Conservation (phyloP, 2,888 invertebrate species). For the Proisotoma minuta region DNA sequence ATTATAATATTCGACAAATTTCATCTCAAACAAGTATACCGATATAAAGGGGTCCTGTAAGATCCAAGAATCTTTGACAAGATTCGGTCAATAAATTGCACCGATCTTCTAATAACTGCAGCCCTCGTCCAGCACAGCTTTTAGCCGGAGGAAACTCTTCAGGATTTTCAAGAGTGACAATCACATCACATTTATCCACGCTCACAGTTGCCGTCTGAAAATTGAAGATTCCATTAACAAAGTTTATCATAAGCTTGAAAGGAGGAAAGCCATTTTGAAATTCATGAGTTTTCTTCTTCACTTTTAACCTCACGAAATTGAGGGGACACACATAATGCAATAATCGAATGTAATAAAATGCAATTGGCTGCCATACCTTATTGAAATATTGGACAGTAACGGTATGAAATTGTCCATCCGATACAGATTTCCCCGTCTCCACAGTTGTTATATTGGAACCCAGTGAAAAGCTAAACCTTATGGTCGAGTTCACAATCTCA, state of each 20-base stretch:
- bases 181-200: constrained; percentile 82
- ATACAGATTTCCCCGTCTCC: constrained; percentile 63
- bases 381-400: constrained; percentile 80
- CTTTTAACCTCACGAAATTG: no score
- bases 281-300: not conserved
- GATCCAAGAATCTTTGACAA: constrained; percentile 64
- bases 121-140: constrained; percentile 76
- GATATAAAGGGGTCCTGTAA: constrained; percentile 82
- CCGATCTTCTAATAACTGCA: constrained; percentile 64
- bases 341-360: no score
- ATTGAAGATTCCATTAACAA: constrained; percentile 3
- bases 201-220: constrained; percentile 71
- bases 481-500: constrained; percentile 65
- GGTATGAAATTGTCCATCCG: constrained; percentile 86
- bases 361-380: constrained; percentile 54
- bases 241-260: not conserved
- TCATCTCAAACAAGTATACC: no score
- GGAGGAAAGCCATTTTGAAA: not conserved
- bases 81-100: constrained; percentile 52
- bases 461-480: constrained; percentile 82
- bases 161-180: constrained; percentile 67
- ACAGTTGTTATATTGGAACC: constrained; percentile 65
- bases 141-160: constrained; percentile 68
- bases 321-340: not conserved
- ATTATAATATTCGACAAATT: no score